A percentile compares a stretch with the other conserved stretches of the same genome.
These are phyloP conservation scores for Tapirus indicus DNA, from an alignment of 2,797 vertebrate genomes.

Conservation along the genomic window DNA sequence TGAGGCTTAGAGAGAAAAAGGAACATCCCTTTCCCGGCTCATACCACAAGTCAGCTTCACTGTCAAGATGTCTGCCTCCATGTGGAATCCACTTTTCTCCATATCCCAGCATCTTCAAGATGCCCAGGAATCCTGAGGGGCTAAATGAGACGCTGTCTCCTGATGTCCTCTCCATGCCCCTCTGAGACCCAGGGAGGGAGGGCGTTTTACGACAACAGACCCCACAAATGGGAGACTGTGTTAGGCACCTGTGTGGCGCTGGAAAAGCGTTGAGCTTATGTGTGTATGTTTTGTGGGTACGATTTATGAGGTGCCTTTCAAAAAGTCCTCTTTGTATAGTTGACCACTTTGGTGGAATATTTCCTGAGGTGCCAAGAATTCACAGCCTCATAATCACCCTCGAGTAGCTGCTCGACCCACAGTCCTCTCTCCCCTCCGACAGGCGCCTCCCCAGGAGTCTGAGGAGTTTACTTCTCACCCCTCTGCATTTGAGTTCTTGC, in stretches of 20 bases:
- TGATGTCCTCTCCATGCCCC: slow-evolving; percentile 34
- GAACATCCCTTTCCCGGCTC: background rate
- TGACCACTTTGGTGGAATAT: slow-evolving; percentile 78
- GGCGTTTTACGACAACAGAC: slow-evolving; percentile 65
- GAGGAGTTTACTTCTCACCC: background rate
- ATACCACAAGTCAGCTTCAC: background rate
- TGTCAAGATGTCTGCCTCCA: background rate
- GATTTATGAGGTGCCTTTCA: slow-evolving; percentile 81
- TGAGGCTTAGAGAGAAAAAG: background rate
- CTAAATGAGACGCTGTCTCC: background rate
- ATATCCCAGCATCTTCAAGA: background rate
- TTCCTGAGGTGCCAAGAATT: slow-evolving; percentile 78
- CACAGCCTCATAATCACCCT: slow-evolving; percentile 68
- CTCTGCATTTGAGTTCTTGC: background rate
- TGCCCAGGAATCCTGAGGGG: no score
- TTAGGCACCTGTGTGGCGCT: slow-evolving; percentile 61
- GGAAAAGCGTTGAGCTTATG: slow-evolving; percentile 31
- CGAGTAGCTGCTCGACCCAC: background rate
- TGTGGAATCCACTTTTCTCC: background rate
- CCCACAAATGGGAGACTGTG: slow-evolving; percentile 75
- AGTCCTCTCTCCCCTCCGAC: background rate
- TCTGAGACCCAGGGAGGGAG: slow-evolving; percentile 25
- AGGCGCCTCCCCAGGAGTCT: background rate
- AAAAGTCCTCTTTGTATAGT: slow-evolving; percentile 79
- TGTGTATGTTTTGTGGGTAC: slow-evolving; percentile 64